Evolutionary conservation across 2,113 vertebrate genomes (phyloP).

Genomic region (Gambusia affinis): DNA sequence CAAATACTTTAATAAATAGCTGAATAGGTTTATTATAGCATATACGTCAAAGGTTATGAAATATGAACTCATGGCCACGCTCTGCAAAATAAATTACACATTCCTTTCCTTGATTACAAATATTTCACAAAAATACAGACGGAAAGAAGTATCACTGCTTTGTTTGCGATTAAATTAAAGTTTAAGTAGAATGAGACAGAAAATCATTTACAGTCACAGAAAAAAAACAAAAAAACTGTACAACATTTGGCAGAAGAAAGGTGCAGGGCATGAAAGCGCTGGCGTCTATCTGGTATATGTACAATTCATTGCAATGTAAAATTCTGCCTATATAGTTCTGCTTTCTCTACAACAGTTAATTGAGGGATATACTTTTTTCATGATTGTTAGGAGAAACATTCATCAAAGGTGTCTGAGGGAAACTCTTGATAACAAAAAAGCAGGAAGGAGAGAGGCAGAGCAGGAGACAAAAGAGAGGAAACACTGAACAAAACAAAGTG

Average conservation of each 20-base stretch:
- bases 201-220: constrained; percentile 87
- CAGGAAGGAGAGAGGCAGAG: constrained; percentile 40
- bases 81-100: constrained; percentile 75
- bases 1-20: constrained; percentile 79
- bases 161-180: constrained; percentile 81
- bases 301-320: constrained; percentile 74
- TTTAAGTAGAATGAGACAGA: constrained; percentile 83
- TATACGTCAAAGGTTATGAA: constrained; percentile 73
- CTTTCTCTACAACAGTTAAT: constrained; percentile 72
- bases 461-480: constrained; percentile 46
- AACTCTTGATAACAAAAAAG: constrained; percentile 70
- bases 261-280: constrained; percentile 68
- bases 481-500: constrained; percentile 34
- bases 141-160: constrained; percentile 79
- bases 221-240: constrained; percentile 75
- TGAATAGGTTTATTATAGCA: constrained; percentile 79
- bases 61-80: constrained; percentile 73
- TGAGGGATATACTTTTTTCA: constrained; percentile 77
- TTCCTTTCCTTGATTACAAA: constrained; percentile 74
- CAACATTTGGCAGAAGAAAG: constrained; percentile 77
- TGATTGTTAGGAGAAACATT: constrained; percentile 81
- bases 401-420: constrained; percentile 69
- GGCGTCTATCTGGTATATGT: constrained; percentile 72
- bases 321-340: constrained; percentile 53
- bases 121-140: constrained; percentile 83